These are phyloP conservation scores for Octodonta nipae DNA, from an alignment of 2,888 invertebrate genomes.

Conservation along the genomic window DNA sequence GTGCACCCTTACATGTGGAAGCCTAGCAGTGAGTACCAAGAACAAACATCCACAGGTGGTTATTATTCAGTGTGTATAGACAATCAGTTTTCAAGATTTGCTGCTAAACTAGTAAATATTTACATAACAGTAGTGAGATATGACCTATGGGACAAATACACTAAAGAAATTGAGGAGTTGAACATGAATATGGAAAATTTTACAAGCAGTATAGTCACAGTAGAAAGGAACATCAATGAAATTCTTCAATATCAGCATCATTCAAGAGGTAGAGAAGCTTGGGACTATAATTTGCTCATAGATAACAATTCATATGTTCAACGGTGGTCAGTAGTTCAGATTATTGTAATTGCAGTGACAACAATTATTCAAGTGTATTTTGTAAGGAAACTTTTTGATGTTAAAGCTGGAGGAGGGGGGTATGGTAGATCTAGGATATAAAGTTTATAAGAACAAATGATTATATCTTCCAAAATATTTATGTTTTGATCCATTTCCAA, in stretches of 20 bases:
- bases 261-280: slow-evolving; percentile 62
- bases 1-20: slow-evolving; percentile 87
- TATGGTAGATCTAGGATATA: slow-evolving; percentile 43
- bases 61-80: slow-evolving; percentile 86
- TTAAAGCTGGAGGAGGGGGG: slow-evolving; percentile 46
- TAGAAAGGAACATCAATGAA: slow-evolving; percentile 72
- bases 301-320: slow-evolving; percentile 80
- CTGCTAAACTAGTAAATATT: slow-evolving; percentile 76
- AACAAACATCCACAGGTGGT: slow-evolving; percentile 65
- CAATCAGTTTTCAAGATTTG: slow-evolving; percentile 84
- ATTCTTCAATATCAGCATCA: slow-evolving; percentile 75
- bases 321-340: slow-evolving; percentile 79
- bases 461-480: too few species aligned
- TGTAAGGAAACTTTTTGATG: slow-evolving; percentile 77
- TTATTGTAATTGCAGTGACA: slow-evolving; percentile 65
- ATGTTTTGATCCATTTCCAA: too few species aligned
- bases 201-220: slow-evolving; percentile 60
- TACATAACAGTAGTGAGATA: slow-evolving; percentile 84
- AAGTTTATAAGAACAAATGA: too few species aligned
- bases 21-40: slow-evolving; percentile 78
- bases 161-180: slow-evolving; percentile 75
- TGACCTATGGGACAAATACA: slow-evolving; percentile 85
- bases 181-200: slow-evolving; percentile 83
- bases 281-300: slow-evolving; percentile 66
- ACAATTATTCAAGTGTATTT: slow-evolving; percentile 75